These are phyloP conservation scores for Lithobates pipiens DNA, from an alignment of 2,797 vertebrate species.

Conservation along the genomic window DNA sequence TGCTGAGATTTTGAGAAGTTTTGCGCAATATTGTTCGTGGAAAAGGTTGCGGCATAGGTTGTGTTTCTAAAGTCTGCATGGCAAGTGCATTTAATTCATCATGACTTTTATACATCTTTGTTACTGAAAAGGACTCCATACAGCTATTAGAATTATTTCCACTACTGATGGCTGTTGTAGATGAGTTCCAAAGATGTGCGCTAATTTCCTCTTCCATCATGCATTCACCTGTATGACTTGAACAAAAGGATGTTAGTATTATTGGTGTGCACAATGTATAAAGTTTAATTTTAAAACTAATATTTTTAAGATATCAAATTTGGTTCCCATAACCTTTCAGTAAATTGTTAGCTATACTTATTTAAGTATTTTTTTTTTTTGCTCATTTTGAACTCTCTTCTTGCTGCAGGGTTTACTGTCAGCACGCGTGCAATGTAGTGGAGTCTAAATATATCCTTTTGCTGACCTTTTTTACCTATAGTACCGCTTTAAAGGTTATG, in stretches of 20 bases:
- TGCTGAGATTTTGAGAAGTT: constrained; percentile 59
- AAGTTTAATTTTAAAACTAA: background rate
- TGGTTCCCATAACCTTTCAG: background rate
- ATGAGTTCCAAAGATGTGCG: background rate
- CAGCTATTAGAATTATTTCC: background rate
- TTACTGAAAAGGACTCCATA: background rate
- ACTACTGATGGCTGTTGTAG: background rate
- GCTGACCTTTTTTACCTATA: no score
- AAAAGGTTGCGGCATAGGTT: constrained; percentile 11
- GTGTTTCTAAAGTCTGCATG: constrained; percentile 47
- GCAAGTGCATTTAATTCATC: constrained; percentile 63
- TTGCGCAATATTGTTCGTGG: constrained; percentile 65
- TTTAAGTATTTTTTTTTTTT: no score
- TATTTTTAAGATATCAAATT: background rate
- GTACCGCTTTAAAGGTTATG: no score
- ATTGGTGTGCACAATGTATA: background rate
- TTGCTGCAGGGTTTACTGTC: no score
- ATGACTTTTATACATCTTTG: constrained; percentile 11
- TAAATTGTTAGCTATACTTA: background rate
- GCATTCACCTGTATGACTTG: constrained; percentile 21
- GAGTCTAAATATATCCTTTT: no score
- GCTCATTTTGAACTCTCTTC: no score
- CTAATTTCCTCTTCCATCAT: constrained; percentile 15
- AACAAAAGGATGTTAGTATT: background rate
- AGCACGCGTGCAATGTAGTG: no score